phyloP scores from a whole-genome alignment of 1,140 invertebrate genomes.

The Andrena cerasifolii region DNA sequence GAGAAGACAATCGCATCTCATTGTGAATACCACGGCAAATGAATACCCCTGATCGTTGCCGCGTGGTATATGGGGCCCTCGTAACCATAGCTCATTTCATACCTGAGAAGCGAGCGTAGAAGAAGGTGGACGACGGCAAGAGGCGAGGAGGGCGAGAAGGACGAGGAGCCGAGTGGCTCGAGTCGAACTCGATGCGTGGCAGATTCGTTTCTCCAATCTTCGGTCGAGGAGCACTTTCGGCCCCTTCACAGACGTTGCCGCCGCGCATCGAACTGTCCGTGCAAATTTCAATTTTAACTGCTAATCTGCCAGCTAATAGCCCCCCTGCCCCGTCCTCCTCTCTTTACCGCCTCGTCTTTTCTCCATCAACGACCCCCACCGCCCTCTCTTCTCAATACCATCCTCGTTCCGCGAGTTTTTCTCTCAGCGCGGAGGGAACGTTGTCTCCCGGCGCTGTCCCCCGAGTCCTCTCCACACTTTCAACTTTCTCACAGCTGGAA shows the following conservation, averaged over 20 bases:
- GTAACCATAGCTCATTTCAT: conserved; percentile 81
- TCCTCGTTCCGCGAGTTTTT: conserved; percentile 42
- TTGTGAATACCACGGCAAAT: conserved; percentile 23
- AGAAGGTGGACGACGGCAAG: conserved; percentile 10
- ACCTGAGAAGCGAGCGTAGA: conserved; percentile 55
- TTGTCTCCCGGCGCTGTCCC: conserved; percentile 1
- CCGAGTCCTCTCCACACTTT: background rate
- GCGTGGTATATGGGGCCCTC: conserved; percentile 69
- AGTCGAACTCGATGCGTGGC: conserved; percentile 78
- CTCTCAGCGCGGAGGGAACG: conserved; percentile 24
- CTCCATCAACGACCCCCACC: conserved; percentile 56
- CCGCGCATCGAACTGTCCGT: conserved; percentile 81
- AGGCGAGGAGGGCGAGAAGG: conserved; percentile 30
- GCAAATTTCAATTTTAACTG: conserved; percentile 83
- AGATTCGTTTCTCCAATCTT: conserved; percentile 81
- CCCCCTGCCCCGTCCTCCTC: conserved; percentile 54
- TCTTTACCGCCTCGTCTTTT: conserved; percentile 50
- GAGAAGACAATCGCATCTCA: conserved; percentile 10
- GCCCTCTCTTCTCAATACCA: conserved; percentile 44
- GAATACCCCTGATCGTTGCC: conserved; percentile 19
- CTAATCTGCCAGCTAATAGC: conserved; percentile 82
- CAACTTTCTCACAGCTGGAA: conserved; percentile 13
- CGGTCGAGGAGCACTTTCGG: conserved; percentile 55
- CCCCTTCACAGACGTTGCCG: conserved; percentile 70
- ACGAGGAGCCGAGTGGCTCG: conserved; percentile 48